Conservation (phyloP, 2,113 vertebrate genomes). For the Carassius carassius region DNA sequence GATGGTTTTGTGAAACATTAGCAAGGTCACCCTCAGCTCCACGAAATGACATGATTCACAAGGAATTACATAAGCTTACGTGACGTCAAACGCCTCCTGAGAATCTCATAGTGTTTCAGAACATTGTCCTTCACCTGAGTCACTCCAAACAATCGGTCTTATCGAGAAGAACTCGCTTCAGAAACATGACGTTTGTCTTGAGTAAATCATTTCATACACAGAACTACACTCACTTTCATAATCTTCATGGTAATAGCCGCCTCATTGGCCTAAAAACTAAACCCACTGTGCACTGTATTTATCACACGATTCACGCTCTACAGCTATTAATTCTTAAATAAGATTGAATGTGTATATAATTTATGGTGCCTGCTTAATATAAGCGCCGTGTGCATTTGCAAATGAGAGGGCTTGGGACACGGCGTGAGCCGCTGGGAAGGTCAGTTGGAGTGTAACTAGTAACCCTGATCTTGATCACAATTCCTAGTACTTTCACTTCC, state of each 20-base stretch:
- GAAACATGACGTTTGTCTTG: not conserved
- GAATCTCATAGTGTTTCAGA: not conserved
- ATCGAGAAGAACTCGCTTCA: not conserved
- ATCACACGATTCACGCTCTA: not conserved
- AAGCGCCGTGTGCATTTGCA: not conserved
- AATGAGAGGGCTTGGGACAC: not conserved
- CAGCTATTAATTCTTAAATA: slow-evolving; percentile 26
- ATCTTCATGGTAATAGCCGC: slow-evolving; percentile 1
- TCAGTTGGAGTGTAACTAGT: not conserved
- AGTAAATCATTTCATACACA: not conserved
- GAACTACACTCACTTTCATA: slow-evolving; percentile 11
- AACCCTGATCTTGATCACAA: not conserved
- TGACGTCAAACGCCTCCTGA: not conserved
- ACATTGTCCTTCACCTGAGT: not conserved
- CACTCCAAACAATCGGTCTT: not conserved
- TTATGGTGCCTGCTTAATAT: slow-evolving; percentile 41
- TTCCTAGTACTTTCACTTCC: not conserved
- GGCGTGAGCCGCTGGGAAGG: not conserved
- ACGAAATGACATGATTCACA: not conserved
- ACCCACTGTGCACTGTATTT: not conserved
- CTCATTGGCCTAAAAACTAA: not conserved
- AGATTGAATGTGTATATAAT: slow-evolving; percentile 40
- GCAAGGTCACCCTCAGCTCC: slow-evolving; percentile 5
- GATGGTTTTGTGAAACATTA: slow-evolving; percentile 20
- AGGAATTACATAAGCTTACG: slow-evolving; percentile 1